Conservation (phyloP, 2,888 invertebrate genomes). For the Mythimna lalbum region DNA sequence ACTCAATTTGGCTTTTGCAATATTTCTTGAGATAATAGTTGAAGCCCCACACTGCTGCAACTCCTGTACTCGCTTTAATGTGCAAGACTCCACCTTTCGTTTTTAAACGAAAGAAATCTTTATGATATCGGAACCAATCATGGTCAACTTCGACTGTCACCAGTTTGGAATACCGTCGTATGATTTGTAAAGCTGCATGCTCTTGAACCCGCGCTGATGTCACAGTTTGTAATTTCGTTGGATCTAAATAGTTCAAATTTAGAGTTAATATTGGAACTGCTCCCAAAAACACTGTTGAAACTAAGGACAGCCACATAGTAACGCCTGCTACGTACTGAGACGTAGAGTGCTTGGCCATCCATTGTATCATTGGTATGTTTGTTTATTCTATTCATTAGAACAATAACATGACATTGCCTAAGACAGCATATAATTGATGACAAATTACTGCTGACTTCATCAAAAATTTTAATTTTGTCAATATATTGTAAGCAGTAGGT, state of each 20-base stretch:
- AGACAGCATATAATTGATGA: background rate
- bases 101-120: slow-evolving; percentile 79
- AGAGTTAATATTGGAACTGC: background rate
- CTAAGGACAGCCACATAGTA: background rate
- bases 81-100: slow-evolving; percentile 71
- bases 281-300: background rate
- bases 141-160: slow-evolving; percentile 77
- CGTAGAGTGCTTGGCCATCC: background rate
- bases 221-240: slow-evolving; percentile 63
- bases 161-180: slow-evolving; percentile 68
- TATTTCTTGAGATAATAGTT: slow-evolving; percentile 96
- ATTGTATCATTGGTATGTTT: background rate
- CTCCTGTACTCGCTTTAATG: slow-evolving; percentile 93
- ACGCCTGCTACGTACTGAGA: background rate
- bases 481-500: background rate
- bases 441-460: background rate
- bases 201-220: slow-evolving; percentile 73
- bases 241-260: slow-evolving; percentile 67
- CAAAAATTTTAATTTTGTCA: background rate
- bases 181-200: slow-evolving; percentile 73
- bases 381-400: slow-evolving; percentile 1
- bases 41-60: slow-evolving; percentile 96
- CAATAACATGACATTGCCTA: background rate
- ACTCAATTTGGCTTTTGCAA: slow-evolving; percentile 95
- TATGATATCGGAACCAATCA: slow-evolving; percentile 76